phyloP scores from a whole-genome alignment of 2,113 vertebrate species.

The Ctenodactylus gundi region DNA sequence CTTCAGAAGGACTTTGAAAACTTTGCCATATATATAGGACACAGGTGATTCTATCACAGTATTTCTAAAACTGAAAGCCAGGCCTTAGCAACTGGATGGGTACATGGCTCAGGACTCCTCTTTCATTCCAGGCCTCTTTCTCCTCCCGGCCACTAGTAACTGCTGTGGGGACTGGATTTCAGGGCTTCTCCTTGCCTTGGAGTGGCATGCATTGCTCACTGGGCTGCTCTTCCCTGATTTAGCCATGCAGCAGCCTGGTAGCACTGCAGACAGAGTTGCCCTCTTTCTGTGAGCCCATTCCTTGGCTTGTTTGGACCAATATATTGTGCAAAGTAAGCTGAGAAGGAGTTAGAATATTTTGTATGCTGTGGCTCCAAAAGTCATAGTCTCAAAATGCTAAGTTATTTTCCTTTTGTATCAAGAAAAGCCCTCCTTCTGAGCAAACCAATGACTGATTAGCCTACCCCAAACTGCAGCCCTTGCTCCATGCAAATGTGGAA shows the following conservation, averaged over 20 bases:
- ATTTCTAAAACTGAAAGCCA: neutral
- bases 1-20: neutral
- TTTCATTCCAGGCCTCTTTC: neutral
- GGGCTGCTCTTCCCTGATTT: slow-evolving; percentile 75
- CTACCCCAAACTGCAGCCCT: slow-evolving; percentile 76
- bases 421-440: slow-evolving; percentile 42
- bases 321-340: slow-evolving; percentile 83
- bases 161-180: neutral
- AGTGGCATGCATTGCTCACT: slow-evolving; percentile 61
- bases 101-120: neutral
- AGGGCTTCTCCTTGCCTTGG: neutral
- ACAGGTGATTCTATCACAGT: neutral
- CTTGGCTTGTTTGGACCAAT: slow-evolving; percentile 77
- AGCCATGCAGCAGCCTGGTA: slow-evolving; percentile 75
- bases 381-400: slow-evolving; percentile 76
- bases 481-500: slow-evolving; percentile 81
- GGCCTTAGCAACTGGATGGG: neutral
- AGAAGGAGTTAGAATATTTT: slow-evolving; percentile 82
- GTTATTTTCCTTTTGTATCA: slow-evolving; percentile 60
- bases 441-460: slow-evolving; percentile 77
- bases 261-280: slow-evolving; percentile 69
- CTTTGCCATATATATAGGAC: neutral
- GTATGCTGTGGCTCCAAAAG: slow-evolving; percentile 81
- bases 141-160: neutral
- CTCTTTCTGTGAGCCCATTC: slow-evolving; percentile 74